These are phyloP conservation scores for Sebastes taczanowskii DNA, from an alignment of 2,797 vertebrate species.

Conservation along the genomic window DNA sequence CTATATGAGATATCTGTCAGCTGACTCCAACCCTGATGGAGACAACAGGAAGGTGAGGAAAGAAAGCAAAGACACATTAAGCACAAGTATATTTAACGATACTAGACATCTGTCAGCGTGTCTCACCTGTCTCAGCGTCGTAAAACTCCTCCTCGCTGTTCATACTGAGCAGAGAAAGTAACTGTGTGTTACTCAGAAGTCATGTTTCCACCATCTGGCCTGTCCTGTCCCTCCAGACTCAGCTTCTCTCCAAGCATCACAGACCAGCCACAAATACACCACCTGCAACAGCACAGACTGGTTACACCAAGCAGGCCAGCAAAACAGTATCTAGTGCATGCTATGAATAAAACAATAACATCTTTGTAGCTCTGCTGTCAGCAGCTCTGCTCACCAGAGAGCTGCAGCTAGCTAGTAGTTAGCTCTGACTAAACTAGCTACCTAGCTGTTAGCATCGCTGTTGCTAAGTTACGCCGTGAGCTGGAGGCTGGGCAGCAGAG, in stretches of 20 bases:
- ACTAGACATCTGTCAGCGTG: accelerated
- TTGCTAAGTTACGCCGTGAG: constrained; percentile 10
- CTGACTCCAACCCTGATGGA: constrained; percentile 84
- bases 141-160: constrained; percentile 98
- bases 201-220: constrained; percentile 64
- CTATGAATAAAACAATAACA: neutral
- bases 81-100: neutral
- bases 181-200: constrained; percentile 68
- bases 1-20: accelerated
- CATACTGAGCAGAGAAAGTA: constrained; percentile 82
- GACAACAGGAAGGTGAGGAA: constrained; percentile 17
- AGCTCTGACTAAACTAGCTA: constrained; percentile 10
- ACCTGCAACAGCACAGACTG: constrained; percentile 55
- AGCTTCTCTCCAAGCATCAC: constrained; percentile 60
- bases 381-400: neutral
- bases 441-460: constrained; percentile 53
- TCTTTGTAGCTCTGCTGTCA: neutral
- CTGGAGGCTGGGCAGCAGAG: neutral
- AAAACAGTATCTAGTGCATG: neutral
- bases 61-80: neutral
- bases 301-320: constrained; percentile 24
- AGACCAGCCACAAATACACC: constrained; percentile 32
- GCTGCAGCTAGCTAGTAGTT: constrained; percentile 2
- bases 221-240: constrained; percentile 52
- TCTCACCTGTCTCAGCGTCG: constrained; percentile 95